Percentiles rank a stretch among this genome's conserved stretches.
Conservation (phyloP, 2,113 vertebrate genomes). For the Pleuronectes platessa region DNA sequence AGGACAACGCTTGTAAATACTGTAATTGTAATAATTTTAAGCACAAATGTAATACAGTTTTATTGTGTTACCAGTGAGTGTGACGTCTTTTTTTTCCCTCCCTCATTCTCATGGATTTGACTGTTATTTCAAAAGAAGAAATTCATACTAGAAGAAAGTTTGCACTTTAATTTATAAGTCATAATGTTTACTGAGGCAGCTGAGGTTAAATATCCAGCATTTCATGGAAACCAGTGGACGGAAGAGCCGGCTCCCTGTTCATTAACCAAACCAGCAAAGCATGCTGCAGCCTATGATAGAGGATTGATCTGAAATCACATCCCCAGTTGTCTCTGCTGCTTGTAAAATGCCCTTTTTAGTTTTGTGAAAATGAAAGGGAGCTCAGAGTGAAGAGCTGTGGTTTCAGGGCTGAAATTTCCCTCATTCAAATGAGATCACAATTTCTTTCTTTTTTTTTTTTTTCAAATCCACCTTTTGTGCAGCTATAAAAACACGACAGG, state of each 20-base stretch:
- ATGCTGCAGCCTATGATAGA: conserved; percentile 64
- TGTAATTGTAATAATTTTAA: conserved; percentile 97
- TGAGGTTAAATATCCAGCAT: conserved; percentile 62
- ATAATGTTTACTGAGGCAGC: conserved; percentile 59
- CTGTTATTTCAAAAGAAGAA: not conserved
- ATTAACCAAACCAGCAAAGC: conserved; percentile 74
- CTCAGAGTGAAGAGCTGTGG: not conserved
- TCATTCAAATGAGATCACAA: conserved; percentile 25
- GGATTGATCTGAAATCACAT: conserved; percentile 74
- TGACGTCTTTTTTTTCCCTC: conserved; percentile 62
- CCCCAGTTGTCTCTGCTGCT: conserved; percentile 65
- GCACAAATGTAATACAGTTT: conserved; percentile 99
- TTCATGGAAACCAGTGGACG: conserved; percentile 58
- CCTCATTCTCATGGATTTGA: conserved; percentile 23
- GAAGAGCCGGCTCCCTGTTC: conserved; percentile 53
- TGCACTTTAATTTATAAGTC: conserved; percentile 32
- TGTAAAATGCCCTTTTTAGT: conserved; percentile 53
- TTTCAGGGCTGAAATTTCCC: conserved; percentile 5
- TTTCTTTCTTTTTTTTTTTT: not conserved
- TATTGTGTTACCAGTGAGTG: conserved; percentile 94
- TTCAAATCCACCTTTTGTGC: conserved; percentile 32
- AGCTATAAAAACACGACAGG: conserved; percentile 9
- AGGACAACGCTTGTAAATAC: conserved; percentile 94
- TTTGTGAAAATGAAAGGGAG: conserved; percentile 33
- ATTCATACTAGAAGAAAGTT: conserved; percentile 18